Conservation (phyloP, 2,797 vertebrate species). For the Neoniphon sammara region DNA sequence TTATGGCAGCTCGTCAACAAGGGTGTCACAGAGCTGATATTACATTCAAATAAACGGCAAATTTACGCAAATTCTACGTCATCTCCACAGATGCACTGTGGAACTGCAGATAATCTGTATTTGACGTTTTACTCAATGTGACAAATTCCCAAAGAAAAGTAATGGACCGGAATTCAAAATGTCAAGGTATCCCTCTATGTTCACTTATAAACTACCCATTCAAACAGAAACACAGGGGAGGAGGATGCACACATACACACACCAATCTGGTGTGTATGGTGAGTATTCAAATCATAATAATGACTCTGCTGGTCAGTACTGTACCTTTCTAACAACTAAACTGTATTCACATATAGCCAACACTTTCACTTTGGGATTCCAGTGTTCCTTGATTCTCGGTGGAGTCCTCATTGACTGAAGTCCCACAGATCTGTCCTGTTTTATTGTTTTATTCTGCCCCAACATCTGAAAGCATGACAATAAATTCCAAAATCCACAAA, state of each 20-base stretch:
- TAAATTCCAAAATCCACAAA: constrained; percentile 20
- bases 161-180: neutral
- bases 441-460: constrained; percentile 6
- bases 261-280: constrained; percentile 33
- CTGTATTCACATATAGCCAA: constrained; percentile 1
- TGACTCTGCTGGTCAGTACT: neutral
- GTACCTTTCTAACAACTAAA: neutral
- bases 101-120: too few relatives aligned
- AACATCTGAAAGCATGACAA: constrained; percentile 47
- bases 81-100: too few relatives aligned
- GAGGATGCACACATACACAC: constrained; percentile 38
- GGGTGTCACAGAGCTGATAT: too few relatives aligned
- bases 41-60: too few relatives aligned
- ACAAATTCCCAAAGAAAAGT: neutral
- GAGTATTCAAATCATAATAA: too few relatives aligned
- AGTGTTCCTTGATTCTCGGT: neutral
- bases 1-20: too few relatives aligned
- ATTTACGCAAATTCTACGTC: too few relatives aligned
- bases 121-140: neutral
- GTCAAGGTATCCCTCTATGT: neutral
- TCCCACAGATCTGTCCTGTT: constrained; percentile 5
- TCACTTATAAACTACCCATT: too few relatives aligned
- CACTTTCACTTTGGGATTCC: neutral
- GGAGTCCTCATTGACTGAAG: neutral
- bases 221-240: constrained; percentile 5